Percentiles rank a stretch among this genome's conserved stretches.
Conservation (phyloP, 2,888 invertebrate genomes). For the Eupithecia inturbata region DNA sequence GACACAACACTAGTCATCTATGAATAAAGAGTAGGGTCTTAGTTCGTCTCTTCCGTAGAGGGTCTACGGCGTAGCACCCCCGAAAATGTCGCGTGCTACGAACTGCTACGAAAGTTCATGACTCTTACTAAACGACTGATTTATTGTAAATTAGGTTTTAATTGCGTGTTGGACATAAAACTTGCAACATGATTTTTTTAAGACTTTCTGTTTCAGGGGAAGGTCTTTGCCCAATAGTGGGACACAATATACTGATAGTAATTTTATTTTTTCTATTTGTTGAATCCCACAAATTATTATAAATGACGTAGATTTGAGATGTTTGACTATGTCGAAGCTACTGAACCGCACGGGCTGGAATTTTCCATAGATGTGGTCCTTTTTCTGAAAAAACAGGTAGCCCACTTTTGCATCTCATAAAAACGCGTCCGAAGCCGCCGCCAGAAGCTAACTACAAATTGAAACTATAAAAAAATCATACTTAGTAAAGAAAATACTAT, state of each 20-base stretch:
- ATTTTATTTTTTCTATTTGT: neutral
- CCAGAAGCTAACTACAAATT: neutral
- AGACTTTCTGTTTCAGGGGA: neutral
- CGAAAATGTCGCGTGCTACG: conserved; percentile 42
- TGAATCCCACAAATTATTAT: too few relatives aligned
- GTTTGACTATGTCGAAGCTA: neutral
- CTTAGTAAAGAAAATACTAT: neutral
- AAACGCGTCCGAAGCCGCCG: neutral
- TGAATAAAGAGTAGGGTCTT: neutral
- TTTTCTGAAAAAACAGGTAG: neutral
- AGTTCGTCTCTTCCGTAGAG: conserved; percentile 30
- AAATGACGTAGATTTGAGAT: too few relatives aligned
- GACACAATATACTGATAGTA: neutral
- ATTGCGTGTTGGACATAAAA: neutral
- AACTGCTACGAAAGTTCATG: conserved; percentile 15
- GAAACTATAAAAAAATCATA: neutral
- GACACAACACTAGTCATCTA: neutral
- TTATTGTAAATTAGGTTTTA: neutral
- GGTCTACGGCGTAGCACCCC: conserved; percentile 45
- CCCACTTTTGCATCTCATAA: neutral
- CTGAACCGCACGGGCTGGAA: neutral
- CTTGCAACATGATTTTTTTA: neutral
- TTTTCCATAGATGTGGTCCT: neutral
- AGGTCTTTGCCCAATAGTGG: neutral
- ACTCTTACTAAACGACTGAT: neutral